Conservation (phyloP, 2,113 vertebrate genomes). For the Thunnus thynnus region DNA sequence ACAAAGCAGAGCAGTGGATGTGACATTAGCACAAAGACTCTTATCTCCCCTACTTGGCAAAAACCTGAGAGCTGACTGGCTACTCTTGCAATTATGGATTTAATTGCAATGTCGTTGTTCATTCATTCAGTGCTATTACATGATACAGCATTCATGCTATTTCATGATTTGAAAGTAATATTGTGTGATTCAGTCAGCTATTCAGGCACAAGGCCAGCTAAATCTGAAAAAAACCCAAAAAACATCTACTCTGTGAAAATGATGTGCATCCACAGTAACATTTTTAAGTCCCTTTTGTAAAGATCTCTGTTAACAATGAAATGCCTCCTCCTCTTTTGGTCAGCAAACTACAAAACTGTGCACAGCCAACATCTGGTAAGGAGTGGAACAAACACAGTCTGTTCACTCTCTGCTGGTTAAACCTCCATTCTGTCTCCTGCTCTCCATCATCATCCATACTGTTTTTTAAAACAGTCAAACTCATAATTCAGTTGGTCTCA, state of each 20-base stretch:
- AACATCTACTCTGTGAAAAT: no score
- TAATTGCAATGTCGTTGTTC: no score
- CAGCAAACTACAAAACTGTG: background rate
- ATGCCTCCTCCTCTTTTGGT: background rate
- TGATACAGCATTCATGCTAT: background rate
- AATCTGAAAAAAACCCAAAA: no score
- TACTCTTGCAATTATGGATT: background rate
- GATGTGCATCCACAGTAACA: no score
- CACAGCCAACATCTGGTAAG: background rate
- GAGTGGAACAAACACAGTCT: background rate
- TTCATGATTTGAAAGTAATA: background rate
- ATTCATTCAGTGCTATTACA: background rate
- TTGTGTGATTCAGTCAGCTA: background rate
- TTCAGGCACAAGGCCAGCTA: background rate
- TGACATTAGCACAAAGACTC: conserved; percentile 26
- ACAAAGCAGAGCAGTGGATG: conserved; percentile 20
- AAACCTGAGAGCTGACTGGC: background rate
- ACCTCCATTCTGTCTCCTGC: no score
- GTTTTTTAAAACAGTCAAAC: background rate
- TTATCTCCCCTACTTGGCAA: conserved; percentile 1
- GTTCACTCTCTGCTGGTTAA: background rate
- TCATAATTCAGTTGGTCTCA: background rate
- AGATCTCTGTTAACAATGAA: background rate
- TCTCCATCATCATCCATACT: conserved; percentile 8
- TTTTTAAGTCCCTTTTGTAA: background rate